These are phyloP conservation scores for Cephus nigrinus DNA, from an alignment of 2,888 invertebrate genomes.

Conservation along the genomic window DNA sequence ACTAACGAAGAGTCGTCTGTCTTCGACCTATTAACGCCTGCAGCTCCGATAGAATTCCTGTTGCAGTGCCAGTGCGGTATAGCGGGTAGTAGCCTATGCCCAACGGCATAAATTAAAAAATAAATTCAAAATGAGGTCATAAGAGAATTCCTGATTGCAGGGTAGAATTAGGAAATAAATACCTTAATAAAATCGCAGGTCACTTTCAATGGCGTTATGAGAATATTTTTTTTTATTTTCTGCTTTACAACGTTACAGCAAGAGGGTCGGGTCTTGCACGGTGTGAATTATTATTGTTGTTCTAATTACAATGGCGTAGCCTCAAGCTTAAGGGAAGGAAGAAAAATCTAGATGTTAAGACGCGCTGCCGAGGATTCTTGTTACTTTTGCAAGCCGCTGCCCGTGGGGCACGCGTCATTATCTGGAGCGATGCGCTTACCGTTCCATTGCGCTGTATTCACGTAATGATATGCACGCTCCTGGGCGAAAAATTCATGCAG, in stretches of 20 bases:
- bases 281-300: constrained; percentile 44
- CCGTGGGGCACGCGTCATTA: constrained; percentile 48
- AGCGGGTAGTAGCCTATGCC: neutral
- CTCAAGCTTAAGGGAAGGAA: constrained; percentile 25
- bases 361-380: constrained; percentile 13
- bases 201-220: neutral
- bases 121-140: neutral
- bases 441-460: constrained; percentile 29
- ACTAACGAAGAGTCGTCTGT: neutral
- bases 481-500: constrained; percentile 39
- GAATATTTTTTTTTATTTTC: neutral
- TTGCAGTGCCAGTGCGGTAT: neutral
- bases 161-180: neutral
- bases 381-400: constrained; percentile 24
- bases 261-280: constrained; percentile 9
- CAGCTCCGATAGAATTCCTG: neutral
- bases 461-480: constrained; percentile 42
- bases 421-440: constrained; percentile 41
- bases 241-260: neutral
- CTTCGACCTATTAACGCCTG: neutral
- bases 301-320: constrained; percentile 42
- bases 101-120: neutral
- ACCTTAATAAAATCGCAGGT: neutral
- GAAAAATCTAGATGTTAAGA: constrained; percentile 5
- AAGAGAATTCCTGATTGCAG: neutral